Base-by-base conservation (phyloP, 2,797 vertebrate species). In the Gila robusta region DNA sequence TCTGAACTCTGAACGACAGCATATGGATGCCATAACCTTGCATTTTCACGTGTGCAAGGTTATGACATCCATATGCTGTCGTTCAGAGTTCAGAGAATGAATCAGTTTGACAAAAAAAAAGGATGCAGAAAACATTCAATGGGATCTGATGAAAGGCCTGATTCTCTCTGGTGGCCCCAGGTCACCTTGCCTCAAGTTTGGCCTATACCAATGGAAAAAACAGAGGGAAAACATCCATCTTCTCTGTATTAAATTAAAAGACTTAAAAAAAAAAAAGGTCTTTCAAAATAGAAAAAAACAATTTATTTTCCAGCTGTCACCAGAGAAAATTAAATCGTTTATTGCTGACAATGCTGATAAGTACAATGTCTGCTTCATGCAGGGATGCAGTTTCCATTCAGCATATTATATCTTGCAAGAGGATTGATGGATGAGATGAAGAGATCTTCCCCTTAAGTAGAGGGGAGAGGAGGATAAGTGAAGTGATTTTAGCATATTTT, bases 191-290 rank as follows among this genome's bases (percentile, higher is more conserved):
- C 72, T 91, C 78, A 70, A 88, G 69, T 88, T 39, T 89, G 81
- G 82, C 74, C 88, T 74, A 35, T 73, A 79, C 70, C 66, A 85
- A 83, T 76, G 49, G 35, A 79, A 80, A 85, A 39, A 26, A 49
- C 23, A 54, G 16, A 79, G 28, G 52, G 37, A 70, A 88, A 86
- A 87, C 16, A 70, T 37, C 23, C 71, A 74, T 0, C 9, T 69
- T 17, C 52, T 78, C 89, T 91, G 91, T 9, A 89, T 91, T 90
- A 26, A 85, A 87, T 93, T 89, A 90, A 92, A 92, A 91, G 70
- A 71, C 85, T 86, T 88, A 88, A 86, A 44, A 86, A 54, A 86
- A 54, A 16, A 81, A 78, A 69, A 54, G 52, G 47, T 67, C 86
- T 88, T 88, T 86, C 79, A 82, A 59, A 72, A 84, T 37, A 41